Percentiles rank a stretch among this genome's conserved stretches.
Conservation (phyloP, 2,113 vertebrate species). For the Maccullochella peelii region DNA sequence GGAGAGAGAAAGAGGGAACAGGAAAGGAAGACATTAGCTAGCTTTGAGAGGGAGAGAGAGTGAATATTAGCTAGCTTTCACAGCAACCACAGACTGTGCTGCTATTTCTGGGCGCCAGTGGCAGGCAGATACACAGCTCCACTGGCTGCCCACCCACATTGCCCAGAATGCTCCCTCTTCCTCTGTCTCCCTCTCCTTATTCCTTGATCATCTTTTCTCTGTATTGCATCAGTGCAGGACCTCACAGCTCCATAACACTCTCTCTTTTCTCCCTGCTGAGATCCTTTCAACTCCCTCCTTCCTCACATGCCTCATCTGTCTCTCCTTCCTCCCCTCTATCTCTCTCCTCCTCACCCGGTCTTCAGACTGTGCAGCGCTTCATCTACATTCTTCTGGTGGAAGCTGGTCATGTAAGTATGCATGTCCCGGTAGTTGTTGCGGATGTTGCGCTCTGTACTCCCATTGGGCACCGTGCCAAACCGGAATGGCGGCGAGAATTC, state of each 20-base stretch:
- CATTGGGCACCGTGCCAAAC: conserved; percentile 98
- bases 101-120: conserved; percentile 66
- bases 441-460: conserved; percentile 99
- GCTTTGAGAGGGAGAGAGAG: conserved; percentile 25
- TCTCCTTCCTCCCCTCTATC: neutral
- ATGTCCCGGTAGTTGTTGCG: conserved; percentile 99
- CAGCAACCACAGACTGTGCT: conserved; percentile 55
- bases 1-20: conserved; percentile 25
- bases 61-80: conserved; percentile 46
- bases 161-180: conserved; percentile 54
- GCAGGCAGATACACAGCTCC: conserved; percentile 52
- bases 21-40: conserved; percentile 34
- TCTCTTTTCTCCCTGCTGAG: conserved; percentile 50
- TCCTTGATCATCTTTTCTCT: conserved; percentile 64
- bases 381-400: conserved; percentile 97
- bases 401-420: conserved; percentile 99
- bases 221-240: conserved; percentile 71
- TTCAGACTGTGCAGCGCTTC: conserved; percentile 96
- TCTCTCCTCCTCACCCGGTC: conserved; percentile 88
- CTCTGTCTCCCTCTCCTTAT: conserved; percentile 41
- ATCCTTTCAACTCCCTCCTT: conserved; percentile 59
- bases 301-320: conserved; percentile 34
- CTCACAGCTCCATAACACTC: conserved; percentile 58
- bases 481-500: conserved; percentile 98
- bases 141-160: conserved; percentile 68